Conservation (phyloP, 2,888 invertebrate genomes). For the Erynnis tages region DNA sequence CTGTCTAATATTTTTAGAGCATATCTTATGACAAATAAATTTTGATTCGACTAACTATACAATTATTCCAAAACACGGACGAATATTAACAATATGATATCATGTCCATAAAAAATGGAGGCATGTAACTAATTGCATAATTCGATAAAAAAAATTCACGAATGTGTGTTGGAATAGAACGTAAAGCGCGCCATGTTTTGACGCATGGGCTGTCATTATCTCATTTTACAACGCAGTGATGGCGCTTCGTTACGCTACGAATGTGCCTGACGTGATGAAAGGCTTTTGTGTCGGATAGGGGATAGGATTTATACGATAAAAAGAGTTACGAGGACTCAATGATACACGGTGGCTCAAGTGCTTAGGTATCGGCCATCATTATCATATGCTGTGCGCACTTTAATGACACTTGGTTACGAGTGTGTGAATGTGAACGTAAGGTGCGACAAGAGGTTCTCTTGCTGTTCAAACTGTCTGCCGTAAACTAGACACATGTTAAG, state of each 20-base stretch:
- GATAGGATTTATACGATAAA: constrained; percentile 23
- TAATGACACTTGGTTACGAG: constrained; percentile 14
- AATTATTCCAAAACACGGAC: no score
- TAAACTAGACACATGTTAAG: no score
- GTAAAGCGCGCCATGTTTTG: constrained; percentile 5
- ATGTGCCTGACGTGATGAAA: constrained; percentile 20
- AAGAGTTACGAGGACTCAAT: constrained; percentile 13
- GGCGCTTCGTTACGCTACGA: constrained; percentile 9
- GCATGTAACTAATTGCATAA: no score
- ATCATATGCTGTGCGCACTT: constrained; percentile 12
- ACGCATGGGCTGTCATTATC: constrained; percentile 28
- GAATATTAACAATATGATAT: no score
- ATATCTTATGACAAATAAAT: no score
- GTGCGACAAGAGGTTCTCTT: constrained; percentile 1
- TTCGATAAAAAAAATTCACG: no score
- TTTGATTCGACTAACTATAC: no score
- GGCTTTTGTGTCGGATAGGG: constrained; percentile 8
- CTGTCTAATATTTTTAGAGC: no score
- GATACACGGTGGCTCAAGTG: constrained; percentile 12
- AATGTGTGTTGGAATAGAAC: background rate
- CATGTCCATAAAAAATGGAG: no score
- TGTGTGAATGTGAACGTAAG: constrained; percentile 2
- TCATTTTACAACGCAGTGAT: constrained; percentile 28
- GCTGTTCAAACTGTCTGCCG: background rate
- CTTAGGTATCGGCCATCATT: constrained; percentile 22